Evolutionary conservation across 2,888 invertebrate genomes (phyloP), one percentile per base, ranked within the genome.

Genomic region (Lamproptera curius): DNA sequence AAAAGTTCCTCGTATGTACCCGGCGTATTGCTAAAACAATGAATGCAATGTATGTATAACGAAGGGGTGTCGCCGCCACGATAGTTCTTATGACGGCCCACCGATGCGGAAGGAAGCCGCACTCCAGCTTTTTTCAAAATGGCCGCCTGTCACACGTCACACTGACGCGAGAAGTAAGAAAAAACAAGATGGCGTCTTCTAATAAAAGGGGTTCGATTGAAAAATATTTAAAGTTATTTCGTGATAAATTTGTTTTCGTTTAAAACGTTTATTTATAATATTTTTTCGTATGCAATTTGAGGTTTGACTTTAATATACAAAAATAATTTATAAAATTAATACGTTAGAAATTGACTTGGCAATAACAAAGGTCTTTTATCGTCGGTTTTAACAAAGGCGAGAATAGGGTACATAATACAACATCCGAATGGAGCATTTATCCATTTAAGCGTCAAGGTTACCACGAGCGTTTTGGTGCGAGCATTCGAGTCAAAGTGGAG

Each of bases 51-150:
- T 77, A 82, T 84, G 84, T 85, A 84, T 81, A 81, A 63, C 66
- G 73, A 70, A 78, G 74, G 85, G 85, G 83, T 85, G 82, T 85
- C 81, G 72, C 74, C 76, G 77, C 55, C 52, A 60, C 76, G 72
- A 76, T 83, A 83, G 81, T 84, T 83, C 84, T 84, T 79, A 78
- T 81, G 74, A 75, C 76, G 72, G 76, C 79, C 74, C 73, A 76
- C 76, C 77, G 83, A 76, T 68, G 81, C 78, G 84, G 81, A 87
- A 87, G 81, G 84, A 86, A 87, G 84, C 86, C 84, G 75, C 75
- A 76, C 81, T 84, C 70, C 69, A 83, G 76, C 73, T 85, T 80
- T 47, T 86, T 86, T 78, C 80, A 87, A 87, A 83, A 87, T 87
- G 87, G 87, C 87, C 64, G 76, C 77, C 66, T 84, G 76, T 79